These are phyloP conservation scores for Euschistus heros DNA, from an alignment of 1,140 invertebrate genomes.

Conservation along the genomic window DNA sequence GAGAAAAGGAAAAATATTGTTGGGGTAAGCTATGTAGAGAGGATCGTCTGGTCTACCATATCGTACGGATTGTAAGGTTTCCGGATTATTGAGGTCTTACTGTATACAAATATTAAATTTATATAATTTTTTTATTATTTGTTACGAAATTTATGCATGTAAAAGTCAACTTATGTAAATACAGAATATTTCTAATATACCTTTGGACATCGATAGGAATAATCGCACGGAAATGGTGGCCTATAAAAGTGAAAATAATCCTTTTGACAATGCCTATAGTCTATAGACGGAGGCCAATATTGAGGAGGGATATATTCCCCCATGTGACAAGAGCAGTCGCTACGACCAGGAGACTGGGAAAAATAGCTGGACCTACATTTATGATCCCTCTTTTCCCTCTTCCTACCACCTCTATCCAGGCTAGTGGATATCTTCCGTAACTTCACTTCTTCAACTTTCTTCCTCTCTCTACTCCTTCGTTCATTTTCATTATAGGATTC, in stretches of 20 bases:
- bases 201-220: slow-evolving; percentile 2
- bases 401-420: slow-evolving; percentile 17
- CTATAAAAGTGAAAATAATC: slow-evolving; percentile 17
- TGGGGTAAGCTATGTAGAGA: too few species aligned
- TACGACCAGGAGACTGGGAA: neutral
- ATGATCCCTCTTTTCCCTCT: slow-evolving; percentile 1
- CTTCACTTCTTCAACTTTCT: slow-evolving; percentile 5
- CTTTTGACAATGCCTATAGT: slow-evolving; percentile 11
- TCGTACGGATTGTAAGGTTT: too few species aligned
- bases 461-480: slow-evolving; percentile 11
- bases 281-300: neutral
- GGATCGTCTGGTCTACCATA: too few species aligned
- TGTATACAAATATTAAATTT: too few species aligned
- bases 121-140: too few species aligned
- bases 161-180: neutral
- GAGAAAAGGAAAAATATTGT: too few species aligned
- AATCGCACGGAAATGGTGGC: slow-evolving; percentile 13
- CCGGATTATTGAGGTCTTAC: too few species aligned
- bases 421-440: slow-evolving; percentile 10
- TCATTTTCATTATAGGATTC: neutral
- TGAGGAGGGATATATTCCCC: neutral
- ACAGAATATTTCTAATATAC: neutral
- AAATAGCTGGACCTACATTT: neutral
- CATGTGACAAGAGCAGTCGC: neutral
- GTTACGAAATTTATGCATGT: too few species aligned